A percentile compares a stretch with the other conserved stretches of the same genome.
These are phyloP conservation scores for Danio kyathit DNA, from an alignment of 2,797 vertebrate genomes.

Conservation along the genomic window DNA sequence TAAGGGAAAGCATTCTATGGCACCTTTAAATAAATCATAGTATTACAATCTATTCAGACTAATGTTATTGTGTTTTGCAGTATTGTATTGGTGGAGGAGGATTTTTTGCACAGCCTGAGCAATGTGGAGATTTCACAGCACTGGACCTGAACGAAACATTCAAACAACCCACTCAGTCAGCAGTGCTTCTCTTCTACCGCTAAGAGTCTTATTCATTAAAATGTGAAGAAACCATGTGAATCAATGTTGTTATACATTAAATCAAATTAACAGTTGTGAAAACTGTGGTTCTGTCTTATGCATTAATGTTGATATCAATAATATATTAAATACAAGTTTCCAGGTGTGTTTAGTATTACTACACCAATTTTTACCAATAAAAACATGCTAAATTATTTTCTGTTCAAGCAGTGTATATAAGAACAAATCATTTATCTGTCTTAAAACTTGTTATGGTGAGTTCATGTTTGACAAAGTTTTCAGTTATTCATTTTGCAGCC, in stretches of 20 bases:
- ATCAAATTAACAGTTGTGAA: not conserved
- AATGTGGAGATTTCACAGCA: conserved; percentile 36
- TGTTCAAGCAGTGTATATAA: not conserved
- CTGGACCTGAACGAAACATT: not conserved
- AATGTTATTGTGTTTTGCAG: conserved; percentile 12
- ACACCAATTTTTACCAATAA: not conserved
- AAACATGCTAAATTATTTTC: not conserved
- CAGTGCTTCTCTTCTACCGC: conserved; percentile 30
- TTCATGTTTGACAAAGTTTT: not conserved
- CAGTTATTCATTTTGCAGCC: no score
- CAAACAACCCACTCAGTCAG: not conserved
- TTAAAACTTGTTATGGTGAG: not conserved
- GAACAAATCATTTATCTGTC: not conserved
- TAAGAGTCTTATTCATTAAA: not conserved
- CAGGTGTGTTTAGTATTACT: not conserved
- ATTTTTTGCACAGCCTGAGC: not conserved
- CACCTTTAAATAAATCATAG: not conserved
- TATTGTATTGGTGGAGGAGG: conserved; percentile 32
- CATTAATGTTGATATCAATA: not conserved
- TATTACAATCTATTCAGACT: not conserved
- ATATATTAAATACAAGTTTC: not conserved
- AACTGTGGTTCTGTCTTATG: not conserved
- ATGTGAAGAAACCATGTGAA: not conserved
- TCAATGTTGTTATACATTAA: not conserved
- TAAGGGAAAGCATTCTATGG: no score